Evolutionary conservation across 2,888 invertebrate species (phyloP), one percentile per base, ranked within the genome.

Genomic region (Cataglyphis livida): DNA sequence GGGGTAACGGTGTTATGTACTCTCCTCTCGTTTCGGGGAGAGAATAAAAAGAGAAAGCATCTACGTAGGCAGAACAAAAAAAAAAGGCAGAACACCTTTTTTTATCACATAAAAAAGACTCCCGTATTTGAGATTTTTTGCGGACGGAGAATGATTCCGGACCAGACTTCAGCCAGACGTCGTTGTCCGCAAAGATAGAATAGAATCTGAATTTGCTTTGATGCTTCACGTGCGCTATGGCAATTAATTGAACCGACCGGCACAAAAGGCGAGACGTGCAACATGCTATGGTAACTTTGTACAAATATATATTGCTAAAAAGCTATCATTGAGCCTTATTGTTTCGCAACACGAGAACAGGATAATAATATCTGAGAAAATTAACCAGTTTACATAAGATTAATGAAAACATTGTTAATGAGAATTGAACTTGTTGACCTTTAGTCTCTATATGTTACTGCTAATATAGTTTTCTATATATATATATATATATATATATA

Each of bases 1-100:
- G 66, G 66, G 10, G 12, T 3, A 21, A 25, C 10, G 1, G n/a
- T 51, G 25, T 71, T 41, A 57, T 21, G 28, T n/a, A 28, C 0
- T 7, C 54, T 32, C 18, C 35, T 28, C 18, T 71, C 35, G 32
- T 57, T 57, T 57, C 35, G 7, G 15, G 9, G 3, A n/a, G 21
- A 44, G 10, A 21, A 70, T 59, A 35, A 78, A 75, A 70, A 62
- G 83, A 83, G 82, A 81, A 81, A 78, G n/a, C 51, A 38, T 61
- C 57, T 2, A 6, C 18, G 25, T 21, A 9, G 15, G 61, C 28
- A 41, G 41, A 18, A 12, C 10, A 38, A n/a, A n/a, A n/a, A n/a
- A n/a, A n/a, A n/a, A n/a, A n/a, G n/a, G n/a, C n/a, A n/a, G n/a
- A n/a, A n/a, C n/a, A 21, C 0, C 0, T 21, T 21, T 21, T 21